These are phyloP conservation scores for Zapus hudsonius DNA, from an alignment of 2,113 vertebrate species.

Conservation along the genomic window DNA sequence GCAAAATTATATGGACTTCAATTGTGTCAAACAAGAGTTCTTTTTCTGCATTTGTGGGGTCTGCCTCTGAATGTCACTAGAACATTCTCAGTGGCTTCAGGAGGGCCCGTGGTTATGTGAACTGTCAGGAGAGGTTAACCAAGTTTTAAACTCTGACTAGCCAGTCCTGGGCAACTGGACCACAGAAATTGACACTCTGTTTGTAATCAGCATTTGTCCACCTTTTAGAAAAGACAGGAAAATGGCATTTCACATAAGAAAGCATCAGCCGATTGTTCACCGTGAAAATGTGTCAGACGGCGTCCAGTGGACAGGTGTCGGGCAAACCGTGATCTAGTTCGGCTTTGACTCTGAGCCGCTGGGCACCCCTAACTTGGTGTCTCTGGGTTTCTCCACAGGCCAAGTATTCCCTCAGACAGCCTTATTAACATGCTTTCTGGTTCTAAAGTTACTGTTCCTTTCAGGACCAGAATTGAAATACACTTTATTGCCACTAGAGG, in stretches of 20 bases:
- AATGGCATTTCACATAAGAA: neutral
- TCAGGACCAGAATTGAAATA: constrained; percentile 29
- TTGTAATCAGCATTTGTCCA: neutral
- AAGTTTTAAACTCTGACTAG: neutral
- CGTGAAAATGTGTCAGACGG: neutral
- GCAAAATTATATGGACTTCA: neutral
- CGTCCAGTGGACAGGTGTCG: rapidly evolving
- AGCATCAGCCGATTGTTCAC: neutral
- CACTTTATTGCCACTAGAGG: constrained; percentile 68
- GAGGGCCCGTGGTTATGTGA: neutral
- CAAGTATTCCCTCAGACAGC: neutral
- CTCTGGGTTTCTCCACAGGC: rapidly evolving
- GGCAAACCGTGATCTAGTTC: rapidly evolving
- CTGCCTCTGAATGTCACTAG: neutral
- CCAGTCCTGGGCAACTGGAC: neutral
- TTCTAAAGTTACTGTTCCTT: neutral
- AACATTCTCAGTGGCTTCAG: neutral
- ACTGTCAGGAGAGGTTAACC: neutral
- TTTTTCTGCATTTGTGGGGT: neutral
- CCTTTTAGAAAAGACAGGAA: neutral
- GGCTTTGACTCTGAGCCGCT: neutral
- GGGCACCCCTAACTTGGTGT: neutral
- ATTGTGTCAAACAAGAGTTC: neutral
- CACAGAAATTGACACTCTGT: neutral
- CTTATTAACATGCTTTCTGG: neutral